Evolutionary conservation across 2,113 vertebrate species (phyloP), one percentile per base, ranked within the genome.

Genomic region (Tragelaphus imberbis): DNA sequence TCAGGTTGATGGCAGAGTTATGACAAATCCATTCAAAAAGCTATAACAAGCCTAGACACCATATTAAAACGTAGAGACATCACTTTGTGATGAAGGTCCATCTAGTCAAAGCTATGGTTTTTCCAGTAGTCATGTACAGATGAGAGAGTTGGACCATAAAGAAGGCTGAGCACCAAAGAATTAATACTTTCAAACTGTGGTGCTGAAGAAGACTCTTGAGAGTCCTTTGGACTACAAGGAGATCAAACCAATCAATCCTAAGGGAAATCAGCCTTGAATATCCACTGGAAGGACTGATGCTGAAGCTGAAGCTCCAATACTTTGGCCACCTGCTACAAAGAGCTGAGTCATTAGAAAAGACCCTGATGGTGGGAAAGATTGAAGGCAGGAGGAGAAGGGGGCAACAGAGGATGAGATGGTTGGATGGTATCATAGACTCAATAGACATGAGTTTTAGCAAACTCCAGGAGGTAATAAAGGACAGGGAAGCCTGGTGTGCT

Each of bases 1-100:
- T 94, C 36, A 95, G n/a, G 49, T 65, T 97, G 85, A 95, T 58
- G 12, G 15, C 7, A 0, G 4, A 77, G 17, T 89, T 93, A 81
- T 16, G 88, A 77, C 61, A 97, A 88, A 97, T 93, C 25, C 90
- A 95, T 68, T 79, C 53, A 94, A 8, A 59, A 75, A 75, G 36
- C 19, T 75, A 75, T 75, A 75, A 75, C 68, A 40, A 75, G 40
- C 68, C 10, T 40, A 40, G 36, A 75, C n/a, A 77, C 23, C 40
- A 77, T 77, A 77, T 77, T 77, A 15, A 77, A 77, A 77, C 27
- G 12, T 44, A 27, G 12, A 77, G 40, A 6, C 40, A 77, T 44
- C 40, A 44, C 23, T 77, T 77, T 27, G 71, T 77, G 71, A 77
- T 3, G 1, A 44, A 77, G 71, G 40, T 44, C 71, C 40, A 44